These are phyloP conservation scores for Pyrrhia umbra DNA, from an alignment of 2,888 invertebrate genomes.

Conservation along the genomic window DNA sequence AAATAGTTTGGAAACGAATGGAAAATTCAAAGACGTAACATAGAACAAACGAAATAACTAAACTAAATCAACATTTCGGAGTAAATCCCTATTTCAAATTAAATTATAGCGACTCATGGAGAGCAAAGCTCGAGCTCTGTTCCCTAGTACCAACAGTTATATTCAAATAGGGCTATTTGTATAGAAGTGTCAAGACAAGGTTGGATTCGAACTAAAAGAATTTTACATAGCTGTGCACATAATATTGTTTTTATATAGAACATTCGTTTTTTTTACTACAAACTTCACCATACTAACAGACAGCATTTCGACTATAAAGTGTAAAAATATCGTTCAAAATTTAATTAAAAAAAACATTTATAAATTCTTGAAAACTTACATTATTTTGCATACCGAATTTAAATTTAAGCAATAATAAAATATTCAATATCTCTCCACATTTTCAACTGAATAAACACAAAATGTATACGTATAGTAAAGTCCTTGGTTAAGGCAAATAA, in stretches of 20 bases:
- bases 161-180: constrained; percentile 49
- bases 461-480: neutral
- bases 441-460: neutral
- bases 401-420: neutral
- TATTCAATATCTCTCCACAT: neutral
- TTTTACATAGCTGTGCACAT: constrained; percentile 47
- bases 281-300: constrained; percentile 23
- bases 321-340: neutral
- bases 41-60: constrained; percentile 50
- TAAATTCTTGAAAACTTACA: neutral
- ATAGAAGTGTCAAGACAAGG: constrained; percentile 21
- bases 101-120: constrained; percentile 56
- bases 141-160: constrained; percentile 53
- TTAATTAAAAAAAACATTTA: no score
- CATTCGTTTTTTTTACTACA: constrained; percentile 30
- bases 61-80: constrained; percentile 57
- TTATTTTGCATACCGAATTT: constrained; percentile 1
- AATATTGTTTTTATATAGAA: constrained; percentile 33
- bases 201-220: constrained; percentile 38
- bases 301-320: constrained; percentile 4
- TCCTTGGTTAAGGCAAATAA: neutral
- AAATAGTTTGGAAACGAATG: constrained; percentile 26
- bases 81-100: constrained; percentile 60
- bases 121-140: constrained; percentile 46
- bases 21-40: constrained; percentile 33